Percentiles rank a stretch among this genome's conserved stretches.
Evolutionary conservation across 2,888 invertebrate genomes (phyloP).

Genomic region (Ditylenchus weischeri): DNA sequence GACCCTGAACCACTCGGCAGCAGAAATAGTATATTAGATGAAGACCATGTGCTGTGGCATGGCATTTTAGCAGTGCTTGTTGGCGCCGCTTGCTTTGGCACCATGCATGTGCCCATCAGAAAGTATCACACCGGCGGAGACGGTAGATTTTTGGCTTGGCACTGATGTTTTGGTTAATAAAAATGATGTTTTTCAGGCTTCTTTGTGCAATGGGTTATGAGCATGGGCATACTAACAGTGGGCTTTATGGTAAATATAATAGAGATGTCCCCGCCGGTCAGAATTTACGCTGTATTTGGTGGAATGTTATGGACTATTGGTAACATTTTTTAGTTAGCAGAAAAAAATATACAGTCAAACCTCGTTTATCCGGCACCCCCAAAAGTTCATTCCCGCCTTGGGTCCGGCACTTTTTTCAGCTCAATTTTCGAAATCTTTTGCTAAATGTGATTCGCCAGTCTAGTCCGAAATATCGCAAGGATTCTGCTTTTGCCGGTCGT

Average conservation of each 20-base stretch:
- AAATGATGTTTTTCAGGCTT: constrained; percentile 57
- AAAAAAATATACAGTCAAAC: too few relatives aligned
- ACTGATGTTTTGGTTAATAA: too few relatives aligned
- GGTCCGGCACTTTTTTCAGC: too few relatives aligned
- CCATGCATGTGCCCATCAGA: constrained; percentile 32
- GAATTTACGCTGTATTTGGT: constrained; percentile 62
- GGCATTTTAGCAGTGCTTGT: constrained; percentile 18
- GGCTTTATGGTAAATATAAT: constrained; percentile 59
- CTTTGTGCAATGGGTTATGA: constrained; percentile 63
- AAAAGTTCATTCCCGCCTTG: too few relatives aligned
- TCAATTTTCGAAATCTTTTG: too few relatives aligned
- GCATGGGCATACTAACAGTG: constrained; percentile 59
- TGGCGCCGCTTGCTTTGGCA: constrained; percentile 22
- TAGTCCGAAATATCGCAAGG: too few relatives aligned
- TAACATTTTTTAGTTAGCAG: constrained; percentile 31
- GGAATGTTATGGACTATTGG: constrained; percentile 62
- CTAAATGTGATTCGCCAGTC: too few relatives aligned
- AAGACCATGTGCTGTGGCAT: constrained; percentile 1
- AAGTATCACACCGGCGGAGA: constrained; percentile 21
- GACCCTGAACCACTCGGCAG: too few relatives aligned
- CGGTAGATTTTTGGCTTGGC: constrained; percentile 12
- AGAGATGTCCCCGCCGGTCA: constrained; percentile 59
- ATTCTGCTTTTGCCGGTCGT: too few relatives aligned
- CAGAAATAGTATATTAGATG: too few relatives aligned
- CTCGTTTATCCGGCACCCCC: too few relatives aligned